A percentile compares a stretch with the other conserved stretches of the same genome.
These are phyloP conservation scores for Tipula lateralis DNA, from an alignment of 2,888 invertebrate species.

Conservation along the genomic window DNA sequence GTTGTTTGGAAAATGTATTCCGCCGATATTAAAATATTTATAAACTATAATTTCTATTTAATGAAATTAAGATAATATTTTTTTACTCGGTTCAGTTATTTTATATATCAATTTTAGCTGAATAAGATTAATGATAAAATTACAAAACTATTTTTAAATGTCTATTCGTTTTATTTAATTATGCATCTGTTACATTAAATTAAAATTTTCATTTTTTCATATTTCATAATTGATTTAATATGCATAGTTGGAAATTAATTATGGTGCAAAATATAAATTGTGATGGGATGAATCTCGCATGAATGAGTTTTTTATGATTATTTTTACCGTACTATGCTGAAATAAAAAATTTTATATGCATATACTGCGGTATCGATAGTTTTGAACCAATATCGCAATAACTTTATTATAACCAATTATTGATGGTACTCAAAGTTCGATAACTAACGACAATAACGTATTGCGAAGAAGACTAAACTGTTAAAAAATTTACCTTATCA, in stretches of 20 bases:
- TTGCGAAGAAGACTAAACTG: no score
- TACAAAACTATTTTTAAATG: background rate
- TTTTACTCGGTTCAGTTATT: background rate
- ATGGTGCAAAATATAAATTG: background rate
- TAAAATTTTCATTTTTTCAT: background rate
- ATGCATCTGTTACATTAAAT: background rate
- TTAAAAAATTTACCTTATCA: no score
- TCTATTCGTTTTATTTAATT: background rate
- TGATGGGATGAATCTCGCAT: background rate
- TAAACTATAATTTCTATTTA: background rate
- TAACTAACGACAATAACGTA: no score
- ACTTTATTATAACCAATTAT: no score
- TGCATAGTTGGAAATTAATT: background rate
- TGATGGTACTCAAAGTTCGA: no score
- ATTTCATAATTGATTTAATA: background rate
- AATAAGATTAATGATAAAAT: background rate
- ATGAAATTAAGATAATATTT: background rate
- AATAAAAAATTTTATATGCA: no score
- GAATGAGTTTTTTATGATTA: background rate
- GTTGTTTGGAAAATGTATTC: no score
- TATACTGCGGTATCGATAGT: no score
- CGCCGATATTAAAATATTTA: background rate
- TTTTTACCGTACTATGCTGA: no score
- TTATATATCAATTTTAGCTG: background rate
- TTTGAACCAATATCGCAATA: no score